Base-by-base conservation (phyloP, 2,888 invertebrate genomes). In the Clusia tigrina region DNA sequence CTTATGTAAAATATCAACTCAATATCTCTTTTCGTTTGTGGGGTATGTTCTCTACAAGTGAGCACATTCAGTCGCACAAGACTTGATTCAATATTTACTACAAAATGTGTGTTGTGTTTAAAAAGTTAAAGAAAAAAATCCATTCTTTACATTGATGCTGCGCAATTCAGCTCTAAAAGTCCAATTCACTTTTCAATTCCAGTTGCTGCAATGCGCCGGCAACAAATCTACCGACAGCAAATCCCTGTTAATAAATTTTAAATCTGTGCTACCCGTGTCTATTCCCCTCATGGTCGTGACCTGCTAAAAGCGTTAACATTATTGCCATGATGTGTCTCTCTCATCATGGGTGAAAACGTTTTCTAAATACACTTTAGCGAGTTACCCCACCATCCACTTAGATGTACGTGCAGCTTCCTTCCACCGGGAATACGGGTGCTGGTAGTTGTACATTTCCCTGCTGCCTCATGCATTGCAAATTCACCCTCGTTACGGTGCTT, bases 221-320 rank as follows among this genome's bases (percentile, higher is more conserved):
- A 37, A 69, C 61, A n/a, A n/a, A n/a, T n/a, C n/a, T n/a, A n/a
- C n/a, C 53, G 57, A 62, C 69, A 65, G 66, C 67, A 72, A 74
- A 73, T 72, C 71, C 67, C 65, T 64, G 69, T 71, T 78, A 78
- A 79, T 79, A 76, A 78, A 79, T 77, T 78, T 78, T 76, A 77
- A 79, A 78, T 77, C 78, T 22, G 32, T 32, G 32, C 48, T 20
- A 10, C 42, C 42, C n/a, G 15, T 6, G n/a, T 17, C 12, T 42
- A 15, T n/a, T 3, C 42, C 9, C n/a, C 15, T 48, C 48, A 48
- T 12, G 6, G 32, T 6, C 32, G 12, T 9, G 12, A 32, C 6
- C n/a, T n/a, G 10, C 42, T 42, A 6, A 42, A 42, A 42, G 15
- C 42, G 20, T 20, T 6, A 48, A 32, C 32, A 12, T 32, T 22